Base-by-base conservation (phyloP, 2,888 invertebrate genomes). In the Chymomyza caudatula region DNA sequence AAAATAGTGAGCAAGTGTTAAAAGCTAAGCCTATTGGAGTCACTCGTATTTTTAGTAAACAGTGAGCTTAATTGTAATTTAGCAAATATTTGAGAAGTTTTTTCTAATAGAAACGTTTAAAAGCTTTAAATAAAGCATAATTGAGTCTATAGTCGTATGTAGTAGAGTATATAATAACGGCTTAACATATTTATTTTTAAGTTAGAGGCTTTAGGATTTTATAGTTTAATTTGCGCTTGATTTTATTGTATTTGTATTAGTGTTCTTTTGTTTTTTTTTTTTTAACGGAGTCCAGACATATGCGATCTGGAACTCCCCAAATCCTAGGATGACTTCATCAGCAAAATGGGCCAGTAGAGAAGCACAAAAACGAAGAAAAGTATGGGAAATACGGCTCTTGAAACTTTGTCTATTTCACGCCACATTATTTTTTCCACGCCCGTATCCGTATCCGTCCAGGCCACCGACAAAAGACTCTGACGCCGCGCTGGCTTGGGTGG, bases 291-390 rank as follows among this genome's bases (percentile, higher is more conserved):
- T 86, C 90, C 89, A 89, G 90, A 88, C 68, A 84, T 75, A 56
- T 87, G 85, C n/a, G 55, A 54, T 84, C 89, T 89, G 89, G 90
- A 89, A 73, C 88, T 89, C 89, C 89, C 85, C 71, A 90, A 87
- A 80, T 89, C 88, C 88, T 90, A 90, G 88, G 90, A 89, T 52
- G 94, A 94, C 86, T 94, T 94, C 75, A 95, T 91, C 54, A 95
- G 90, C 55, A 96, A 90, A 67, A 95, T 94, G 0, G 95, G 95
- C 95, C 96, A 96, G 90, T 95, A 96, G 86, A 95, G 91, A 0
- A 94, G 92, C 60, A 94, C 93, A 88, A 96, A 96, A 17, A 95
- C 92, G 17, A 95, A 92, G 90, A 96, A 96, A n/a, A 95, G 88
- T 15, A 93, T 93, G 5, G 96, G 96, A 88, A 96, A 96, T 4